Conservation (phyloP, 2,888 invertebrate genomes). For the Mystacides longicornis region DNA sequence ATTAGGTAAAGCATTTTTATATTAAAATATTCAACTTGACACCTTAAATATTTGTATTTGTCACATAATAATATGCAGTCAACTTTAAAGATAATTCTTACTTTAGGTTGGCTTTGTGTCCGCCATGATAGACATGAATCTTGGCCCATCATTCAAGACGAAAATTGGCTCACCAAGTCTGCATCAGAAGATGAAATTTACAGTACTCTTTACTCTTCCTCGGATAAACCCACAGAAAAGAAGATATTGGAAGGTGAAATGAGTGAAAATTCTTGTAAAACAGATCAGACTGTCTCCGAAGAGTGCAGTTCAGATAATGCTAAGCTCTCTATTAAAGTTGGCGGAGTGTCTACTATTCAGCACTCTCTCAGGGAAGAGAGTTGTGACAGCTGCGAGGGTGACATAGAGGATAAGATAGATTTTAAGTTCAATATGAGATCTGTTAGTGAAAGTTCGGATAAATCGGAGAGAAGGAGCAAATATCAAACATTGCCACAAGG, state of each 20-base stretch:
- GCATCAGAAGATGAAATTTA: conserved; percentile 39
- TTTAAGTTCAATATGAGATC: conserved; percentile 13
- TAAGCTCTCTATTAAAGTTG: conserved; percentile 20
- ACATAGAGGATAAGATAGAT: conserved; percentile 35
- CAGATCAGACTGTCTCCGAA: conserved; percentile 43
- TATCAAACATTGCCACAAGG: conserved; percentile 54
- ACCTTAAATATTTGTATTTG: not conserved
- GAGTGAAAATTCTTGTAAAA: conserved; percentile 46
- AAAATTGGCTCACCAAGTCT: conserved; percentile 46
- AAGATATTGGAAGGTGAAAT: conserved; percentile 38
- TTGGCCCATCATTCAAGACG: conserved; percentile 68
- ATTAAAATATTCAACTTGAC: not conserved
- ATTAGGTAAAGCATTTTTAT: conserved; percentile 4
- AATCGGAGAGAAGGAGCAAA: conserved; percentile 36
- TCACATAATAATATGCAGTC: not conserved
- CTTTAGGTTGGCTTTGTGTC: conserved; percentile 64
- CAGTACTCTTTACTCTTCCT: conserved; percentile 35
- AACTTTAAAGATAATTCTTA: not conserved
- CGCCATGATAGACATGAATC: conserved; percentile 68
- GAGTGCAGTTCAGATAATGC: conserved; percentile 40
- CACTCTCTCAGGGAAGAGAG: conserved; percentile 25
- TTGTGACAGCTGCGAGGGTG: conserved; percentile 33
- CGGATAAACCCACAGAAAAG: conserved; percentile 32
- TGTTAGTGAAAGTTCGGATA: conserved; percentile 19
- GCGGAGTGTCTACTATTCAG: conserved; percentile 29